These are phyloP conservation scores for Tupaia chinensis DNA, from an alignment of 2,113 vertebrate species.

Conservation along the genomic window DNA sequence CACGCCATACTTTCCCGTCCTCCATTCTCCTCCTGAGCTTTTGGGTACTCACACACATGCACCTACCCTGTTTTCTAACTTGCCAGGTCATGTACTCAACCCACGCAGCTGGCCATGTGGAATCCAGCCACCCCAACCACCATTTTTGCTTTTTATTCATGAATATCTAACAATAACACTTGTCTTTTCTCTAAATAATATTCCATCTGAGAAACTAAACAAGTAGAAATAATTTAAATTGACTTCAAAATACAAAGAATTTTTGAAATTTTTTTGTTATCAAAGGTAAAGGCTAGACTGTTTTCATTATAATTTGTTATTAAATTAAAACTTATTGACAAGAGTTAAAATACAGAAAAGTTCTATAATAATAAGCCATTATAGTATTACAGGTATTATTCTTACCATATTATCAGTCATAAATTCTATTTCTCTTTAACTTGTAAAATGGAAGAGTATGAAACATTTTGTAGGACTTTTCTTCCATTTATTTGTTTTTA, in stretches of 20 bases:
- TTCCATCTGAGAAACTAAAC: slow-evolving; percentile 25
- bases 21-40: too few relatives aligned
- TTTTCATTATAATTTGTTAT: slow-evolving; percentile 6
- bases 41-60: too few relatives aligned
- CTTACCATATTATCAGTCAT: background rate
- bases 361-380: slow-evolving; percentile 40
- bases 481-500: slow-evolving; percentile 45
- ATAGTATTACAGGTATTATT: background rate
- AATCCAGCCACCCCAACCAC: too few relatives aligned
- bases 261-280: background rate
- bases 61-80: too few relatives aligned
- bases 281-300: slow-evolving; percentile 4
- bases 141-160: background rate
- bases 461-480: background rate
- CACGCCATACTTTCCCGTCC: too few relatives aligned
- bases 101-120: too few relatives aligned
- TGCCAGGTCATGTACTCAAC: too few relatives aligned
- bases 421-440: slow-evolving; percentile 39
- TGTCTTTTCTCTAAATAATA: slow-evolving; percentile 40
- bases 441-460: background rate
- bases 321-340: slow-evolving; percentile 10
- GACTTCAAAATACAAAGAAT: background rate
- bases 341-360: slow-evolving; percentile 28
- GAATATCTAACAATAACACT: slow-evolving; percentile 26
- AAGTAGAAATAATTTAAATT: background rate